A percentile compares a stretch with the other conserved stretches of the same genome.
Conservation (phyloP, 2,113 vertebrate species). For the Coptodon bakossiorum region DNA sequence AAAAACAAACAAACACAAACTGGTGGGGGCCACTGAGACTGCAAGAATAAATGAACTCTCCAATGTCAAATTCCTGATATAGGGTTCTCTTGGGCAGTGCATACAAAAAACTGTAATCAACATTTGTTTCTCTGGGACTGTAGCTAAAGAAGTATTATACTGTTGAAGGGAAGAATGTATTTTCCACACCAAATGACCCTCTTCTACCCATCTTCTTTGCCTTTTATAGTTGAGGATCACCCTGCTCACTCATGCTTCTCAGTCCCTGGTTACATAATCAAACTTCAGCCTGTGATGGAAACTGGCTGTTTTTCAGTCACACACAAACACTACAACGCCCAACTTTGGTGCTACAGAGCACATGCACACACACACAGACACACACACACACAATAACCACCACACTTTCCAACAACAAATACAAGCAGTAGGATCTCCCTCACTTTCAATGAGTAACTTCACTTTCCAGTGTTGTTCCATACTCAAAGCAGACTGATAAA, state of each 20-base stretch:
- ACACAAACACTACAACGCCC: neutral
- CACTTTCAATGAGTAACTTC: neutral
- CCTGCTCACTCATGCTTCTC: constrained; percentile 6
- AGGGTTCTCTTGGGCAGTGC: neutral
- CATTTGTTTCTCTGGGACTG: constrained; percentile 8
- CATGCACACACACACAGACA: neutral
- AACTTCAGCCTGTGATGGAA: constrained; percentile 30
- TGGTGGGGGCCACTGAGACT: too few species aligned
- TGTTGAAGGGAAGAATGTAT: constrained; percentile 16
- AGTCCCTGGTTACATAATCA: constrained; percentile 34
- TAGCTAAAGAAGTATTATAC: neutral
- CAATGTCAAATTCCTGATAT: neutral
- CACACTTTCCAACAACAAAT: neutral
- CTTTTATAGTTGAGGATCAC: constrained; percentile 62
- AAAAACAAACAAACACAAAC: neutral
- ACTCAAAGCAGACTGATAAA: neutral
- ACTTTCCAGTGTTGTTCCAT: neutral
- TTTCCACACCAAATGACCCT: constrained; percentile 23
- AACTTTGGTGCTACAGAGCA: neutral
- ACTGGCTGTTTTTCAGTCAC: constrained; percentile 5
- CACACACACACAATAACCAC: fast-evolving
- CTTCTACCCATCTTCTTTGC: constrained; percentile 26
- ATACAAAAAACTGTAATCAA: neutral
- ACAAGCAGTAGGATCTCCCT: neutral
- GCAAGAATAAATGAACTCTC: neutral